Base-by-base conservation (phyloP, 2,113 vertebrate species). In the Chamaea fasciata region DNA sequence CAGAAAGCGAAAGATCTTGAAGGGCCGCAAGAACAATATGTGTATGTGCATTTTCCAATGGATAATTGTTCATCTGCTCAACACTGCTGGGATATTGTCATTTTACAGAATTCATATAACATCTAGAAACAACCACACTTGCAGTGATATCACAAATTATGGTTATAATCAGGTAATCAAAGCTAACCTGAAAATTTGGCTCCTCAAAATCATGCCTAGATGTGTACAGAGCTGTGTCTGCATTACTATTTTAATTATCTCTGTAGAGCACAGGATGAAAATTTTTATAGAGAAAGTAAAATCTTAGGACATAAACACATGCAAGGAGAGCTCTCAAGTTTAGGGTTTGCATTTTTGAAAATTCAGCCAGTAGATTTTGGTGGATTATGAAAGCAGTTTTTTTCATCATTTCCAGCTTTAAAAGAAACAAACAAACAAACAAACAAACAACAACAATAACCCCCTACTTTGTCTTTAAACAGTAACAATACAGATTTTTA, bases 391-490 rank as follows among this genome's bases (percentile, higher is more conserved):
- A 75, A 68, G 6, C 6, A 55, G 13, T 37, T 73, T 79, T 67
- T 83, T 69, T n/a, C 15, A 33, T 81, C 0, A 60, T 37, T 83
- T 87, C 8, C 41, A 60, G 3, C 30, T 83, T 63, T 82, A 47
- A 89, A 81, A 16, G 5, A 77, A 84, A 16, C 6, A 73, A 68
- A 23, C 6, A 73, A 68, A 23, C 3, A 33, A 31, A 13, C 62
- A 60, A 33, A 9, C 9, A 44, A 62, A 2, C 1, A 46, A 2
- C 1, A 46, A 13, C 11, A 44, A 14, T 7, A 13, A 13, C 2
- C 4, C 5, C 10, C 8, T 19, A 6, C 6, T 78, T 73, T 55
- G 6, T 78, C 33, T 91, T 92, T 70, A 42, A 81, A 73, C 5
- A 31, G 10, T 41, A 89, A 73, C 15, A 57, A 23, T 30, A 10